phyloP scores from a whole-genome alignment of 2,113 vertebrate genomes.

The Megalops atlanticus region DNA sequence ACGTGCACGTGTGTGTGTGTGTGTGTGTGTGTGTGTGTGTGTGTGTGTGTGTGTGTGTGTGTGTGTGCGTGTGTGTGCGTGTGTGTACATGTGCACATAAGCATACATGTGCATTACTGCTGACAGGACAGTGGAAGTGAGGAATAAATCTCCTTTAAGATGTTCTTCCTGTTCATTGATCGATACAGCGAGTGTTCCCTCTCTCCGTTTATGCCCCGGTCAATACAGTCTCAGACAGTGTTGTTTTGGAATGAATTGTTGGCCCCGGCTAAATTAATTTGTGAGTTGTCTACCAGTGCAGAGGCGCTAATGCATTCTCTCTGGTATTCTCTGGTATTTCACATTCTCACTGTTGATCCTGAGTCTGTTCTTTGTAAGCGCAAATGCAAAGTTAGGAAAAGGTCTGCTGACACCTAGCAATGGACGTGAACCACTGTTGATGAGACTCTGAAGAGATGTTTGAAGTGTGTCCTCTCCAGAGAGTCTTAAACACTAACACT shows the following conservation, averaged over 20 bases:
- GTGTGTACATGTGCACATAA: background rate
- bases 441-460: background rate
- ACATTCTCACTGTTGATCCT: background rate
- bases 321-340: background rate
- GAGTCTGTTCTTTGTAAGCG: background rate
- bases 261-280: conserved; percentile 14
- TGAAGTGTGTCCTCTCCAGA: background rate
- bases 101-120: too few relatives aligned
- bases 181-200: background rate
- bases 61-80: too few relatives aligned
- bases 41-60: too few relatives aligned
- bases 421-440: background rate
- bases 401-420: background rate
- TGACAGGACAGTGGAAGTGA: background rate
- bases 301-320: background rate
- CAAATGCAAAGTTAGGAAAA: background rate
- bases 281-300: background rate
- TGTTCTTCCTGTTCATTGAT: background rate
- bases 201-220: background rate
- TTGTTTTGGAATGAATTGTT: background rate
- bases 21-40: too few relatives aligned
- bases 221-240: conserved; percentile 7
- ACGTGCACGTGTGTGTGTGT: background rate
- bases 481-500: too few relatives aligned
- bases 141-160: background rate